Conservation (phyloP, 2,797 vertebrate genomes). For the Acanthis flammea region DNA sequence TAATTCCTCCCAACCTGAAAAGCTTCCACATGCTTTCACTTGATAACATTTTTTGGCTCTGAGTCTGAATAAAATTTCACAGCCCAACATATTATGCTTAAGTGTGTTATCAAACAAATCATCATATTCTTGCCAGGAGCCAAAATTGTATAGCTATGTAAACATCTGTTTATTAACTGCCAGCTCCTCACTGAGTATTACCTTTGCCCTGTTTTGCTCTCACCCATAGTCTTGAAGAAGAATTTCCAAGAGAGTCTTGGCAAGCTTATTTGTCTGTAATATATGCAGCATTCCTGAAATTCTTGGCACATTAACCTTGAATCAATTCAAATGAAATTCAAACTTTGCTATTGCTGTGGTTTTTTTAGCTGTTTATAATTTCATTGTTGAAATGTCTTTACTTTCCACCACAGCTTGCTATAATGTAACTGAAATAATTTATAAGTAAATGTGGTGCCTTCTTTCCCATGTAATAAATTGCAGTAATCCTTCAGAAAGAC, state of each 20-base stretch:
- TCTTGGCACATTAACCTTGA: constrained; percentile 6
- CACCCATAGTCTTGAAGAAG: neutral
- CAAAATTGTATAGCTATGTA: neutral
- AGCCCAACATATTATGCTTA: neutral
- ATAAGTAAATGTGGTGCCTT: neutral
- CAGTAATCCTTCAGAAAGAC: neutral
- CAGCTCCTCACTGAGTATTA: neutral
- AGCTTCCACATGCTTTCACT: neutral
- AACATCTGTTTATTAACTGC: constrained; percentile 35
- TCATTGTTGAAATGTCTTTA: neutral
- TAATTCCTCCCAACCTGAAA: neutral
- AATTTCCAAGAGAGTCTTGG: neutral
- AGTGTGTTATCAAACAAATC: neutral
- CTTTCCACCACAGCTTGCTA: neutral
- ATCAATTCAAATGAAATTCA: neutral
- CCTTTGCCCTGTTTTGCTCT: neutral
- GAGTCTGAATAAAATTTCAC: constrained; percentile 12
- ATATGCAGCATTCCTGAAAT: constrained; percentile 47
- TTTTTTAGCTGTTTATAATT: neutral
- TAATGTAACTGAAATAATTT: neutral
- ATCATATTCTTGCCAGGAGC: neutral
- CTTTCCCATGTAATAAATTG: neutral
- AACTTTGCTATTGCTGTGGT: neutral
- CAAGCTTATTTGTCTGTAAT: neutral
- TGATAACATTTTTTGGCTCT: neutral